Evolutionary conservation across 2,888 invertebrate genomes (phyloP).

Genomic region (Calliphora vomitoria): DNA sequence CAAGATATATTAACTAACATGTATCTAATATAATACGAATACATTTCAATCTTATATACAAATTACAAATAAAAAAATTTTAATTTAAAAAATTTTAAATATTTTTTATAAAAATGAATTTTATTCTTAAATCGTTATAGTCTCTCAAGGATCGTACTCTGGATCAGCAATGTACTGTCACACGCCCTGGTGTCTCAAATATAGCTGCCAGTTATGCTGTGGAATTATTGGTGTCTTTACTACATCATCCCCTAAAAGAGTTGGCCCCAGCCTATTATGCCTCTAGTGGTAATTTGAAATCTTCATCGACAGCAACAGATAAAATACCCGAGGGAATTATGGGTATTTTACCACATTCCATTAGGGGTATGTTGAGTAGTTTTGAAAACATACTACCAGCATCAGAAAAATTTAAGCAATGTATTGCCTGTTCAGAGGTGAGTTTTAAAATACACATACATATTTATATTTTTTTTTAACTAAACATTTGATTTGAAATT

Average conservation of each 20-base stretch:
- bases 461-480: neutral
- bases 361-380: conserved; percentile 94
- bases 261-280: conserved; percentile 88
- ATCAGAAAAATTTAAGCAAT: conserved; percentile 93
- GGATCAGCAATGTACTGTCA: conserved; percentile 99
- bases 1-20: too few species aligned
- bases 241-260: conserved; percentile 92
- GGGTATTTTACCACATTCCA: conserved; percentile 95
- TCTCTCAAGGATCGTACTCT: conserved; percentile 95
- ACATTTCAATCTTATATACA: too few species aligned
- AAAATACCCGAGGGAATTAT: conserved; percentile 87
- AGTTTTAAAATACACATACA: neutral
- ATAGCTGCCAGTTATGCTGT: conserved; percentile 96
- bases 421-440: conserved; percentile 94
- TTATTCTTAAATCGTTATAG: conserved; percentile 85
- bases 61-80: too few species aligned
- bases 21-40: too few species aligned
- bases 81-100: too few species aligned
- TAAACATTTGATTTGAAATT: conserved; percentile 4
- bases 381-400: conserved; percentile 94
- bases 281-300: conserved; percentile 63
- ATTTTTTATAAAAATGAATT: too few species aligned
- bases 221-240: conserved; percentile 93
- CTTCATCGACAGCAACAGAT: conserved; percentile 78
- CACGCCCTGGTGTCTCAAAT: conserved; percentile 96